Percentiles rank a stretch among this genome's conserved stretches.
phyloP scores from a whole-genome alignment of 1,140 invertebrate genomes.

The Colletes latitarsis region DNA sequence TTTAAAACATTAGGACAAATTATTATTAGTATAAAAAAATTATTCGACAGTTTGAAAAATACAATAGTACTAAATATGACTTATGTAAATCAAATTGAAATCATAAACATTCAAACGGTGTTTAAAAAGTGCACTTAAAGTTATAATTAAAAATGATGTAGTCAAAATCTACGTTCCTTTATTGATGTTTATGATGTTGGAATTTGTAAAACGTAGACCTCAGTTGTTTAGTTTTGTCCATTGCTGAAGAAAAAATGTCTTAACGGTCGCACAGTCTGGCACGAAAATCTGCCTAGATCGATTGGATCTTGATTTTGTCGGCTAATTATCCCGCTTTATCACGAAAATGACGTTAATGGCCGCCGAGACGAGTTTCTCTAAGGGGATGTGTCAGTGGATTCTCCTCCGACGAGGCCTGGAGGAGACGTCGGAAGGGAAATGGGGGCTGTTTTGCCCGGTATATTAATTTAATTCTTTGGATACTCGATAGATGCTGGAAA shows the following conservation, averaged over 20 bases:
- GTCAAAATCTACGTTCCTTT: no score
- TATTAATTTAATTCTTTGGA: conserved; percentile 81
- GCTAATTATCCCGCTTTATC: conserved; percentile 57
- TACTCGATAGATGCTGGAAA: conserved; percentile 77
- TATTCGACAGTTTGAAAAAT: no score
- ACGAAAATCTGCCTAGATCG: conserved; percentile 48
- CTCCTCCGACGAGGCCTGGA: conserved; percentile 37
- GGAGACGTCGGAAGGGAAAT: conserved; percentile 44
- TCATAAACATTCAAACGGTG: no score
- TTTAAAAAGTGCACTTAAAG: no score
- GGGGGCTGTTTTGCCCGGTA: conserved; percentile 75
- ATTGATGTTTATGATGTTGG: no score
- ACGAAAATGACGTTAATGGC: conserved; percentile 71
- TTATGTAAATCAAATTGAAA: no score
- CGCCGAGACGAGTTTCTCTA: conserved; percentile 69
- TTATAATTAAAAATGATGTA: no score
- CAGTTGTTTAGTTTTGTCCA: no score
- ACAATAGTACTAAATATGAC: no score
- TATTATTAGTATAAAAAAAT: no score
- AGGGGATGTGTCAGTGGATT: conserved; percentile 56
- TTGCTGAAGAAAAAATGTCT: not conserved
- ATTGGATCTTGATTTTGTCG: conserved; percentile 53
- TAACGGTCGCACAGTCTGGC: not conserved
- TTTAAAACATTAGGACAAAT: no score
- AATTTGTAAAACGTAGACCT: no score